Conservation (phyloP, 1,140 invertebrate species). For the Diorhabda sublineata region DNA sequence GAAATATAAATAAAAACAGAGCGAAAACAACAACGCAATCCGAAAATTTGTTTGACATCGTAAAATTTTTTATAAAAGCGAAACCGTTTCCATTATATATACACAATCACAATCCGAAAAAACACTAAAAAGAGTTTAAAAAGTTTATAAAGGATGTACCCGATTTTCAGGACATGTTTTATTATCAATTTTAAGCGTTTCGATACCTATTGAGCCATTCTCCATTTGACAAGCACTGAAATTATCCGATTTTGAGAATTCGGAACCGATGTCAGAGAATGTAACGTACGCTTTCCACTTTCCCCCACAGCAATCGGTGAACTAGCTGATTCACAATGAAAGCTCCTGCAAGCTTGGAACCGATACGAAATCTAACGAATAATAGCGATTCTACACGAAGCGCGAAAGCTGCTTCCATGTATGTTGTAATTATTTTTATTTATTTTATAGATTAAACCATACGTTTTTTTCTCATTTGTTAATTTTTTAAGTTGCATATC, state of each 20-base stretch:
- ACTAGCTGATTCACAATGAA: not conserved
- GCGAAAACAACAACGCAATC: not conserved
- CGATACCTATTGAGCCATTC: no score
- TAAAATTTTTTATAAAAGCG: not conserved
- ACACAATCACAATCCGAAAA: not conserved
- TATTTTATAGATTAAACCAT: not conserved
- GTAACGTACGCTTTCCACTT: not conserved
- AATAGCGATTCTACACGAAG: not conserved
- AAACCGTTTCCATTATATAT: not conserved
- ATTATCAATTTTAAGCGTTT: no score
- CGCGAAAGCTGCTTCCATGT: not conserved
- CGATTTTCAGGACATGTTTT: no score
- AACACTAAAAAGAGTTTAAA: no score
- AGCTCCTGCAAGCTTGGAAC: not conserved
- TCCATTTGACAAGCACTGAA: no score
- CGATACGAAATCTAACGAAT: not conserved
- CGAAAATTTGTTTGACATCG: not conserved
- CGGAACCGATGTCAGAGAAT: no score
- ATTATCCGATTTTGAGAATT: no score
- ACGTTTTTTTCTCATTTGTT: no score
- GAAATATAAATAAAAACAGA: not conserved
- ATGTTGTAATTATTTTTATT: constrained; percentile 3
- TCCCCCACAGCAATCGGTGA: not conserved
- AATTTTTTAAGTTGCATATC: no score
- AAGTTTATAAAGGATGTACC: no score